Percentiles rank a stretch among this genome's conserved stretches.
These are phyloP conservation scores for Plodia interpunctella DNA, from an alignment of 1,140 invertebrate species.

Conservation along the genomic window DNA sequence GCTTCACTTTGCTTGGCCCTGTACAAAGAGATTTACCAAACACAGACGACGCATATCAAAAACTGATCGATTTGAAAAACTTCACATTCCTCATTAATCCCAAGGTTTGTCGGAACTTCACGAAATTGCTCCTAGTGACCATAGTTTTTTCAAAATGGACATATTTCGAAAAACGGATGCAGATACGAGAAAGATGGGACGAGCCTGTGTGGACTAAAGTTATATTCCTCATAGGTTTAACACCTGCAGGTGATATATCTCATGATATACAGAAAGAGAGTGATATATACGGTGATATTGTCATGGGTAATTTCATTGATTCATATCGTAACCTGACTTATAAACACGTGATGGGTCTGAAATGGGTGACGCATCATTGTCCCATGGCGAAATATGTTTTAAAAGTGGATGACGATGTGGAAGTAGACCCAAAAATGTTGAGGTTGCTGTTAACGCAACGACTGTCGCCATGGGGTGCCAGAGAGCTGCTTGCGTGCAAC, in stretches of 20 bases:
- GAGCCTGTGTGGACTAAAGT: constrained; percentile 66
- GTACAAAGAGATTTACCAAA: constrained; percentile 21
- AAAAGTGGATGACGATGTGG: constrained; percentile 89
- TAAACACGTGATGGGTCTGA: constrained; percentile 91
- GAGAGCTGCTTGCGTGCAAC: constrained; percentile 77
- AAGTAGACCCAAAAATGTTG: constrained; percentile 83
- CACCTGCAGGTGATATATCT: constrained; percentile 22
- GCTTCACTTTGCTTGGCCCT: constrained; percentile 27
- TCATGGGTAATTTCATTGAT: constrained; percentile 89
- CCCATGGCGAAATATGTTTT: constrained; percentile 83
- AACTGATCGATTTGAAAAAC: constrained; percentile 78
- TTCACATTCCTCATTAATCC: constrained; percentile 79
- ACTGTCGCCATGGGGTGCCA: constrained; percentile 78
- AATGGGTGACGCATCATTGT: constrained; percentile 86
- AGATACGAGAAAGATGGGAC: constrained; percentile 85
- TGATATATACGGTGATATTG: constrained; percentile 81
- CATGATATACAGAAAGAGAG: constrained; percentile 75
- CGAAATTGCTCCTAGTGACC: constrained; percentile 77
- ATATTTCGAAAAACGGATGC: constrained; percentile 79
- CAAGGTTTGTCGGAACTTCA: constrained; percentile 48
- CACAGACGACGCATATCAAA: constrained; percentile 29
- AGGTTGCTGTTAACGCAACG: constrained; percentile 79
- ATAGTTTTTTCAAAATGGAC: constrained; percentile 83
- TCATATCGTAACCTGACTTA: constrained; percentile 91
- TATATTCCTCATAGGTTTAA: constrained; percentile 86